These are phyloP conservation scores for Hemiscyllium ocellatum DNA, from an alignment of 2,113 vertebrate genomes.

Conservation along the genomic window DNA sequence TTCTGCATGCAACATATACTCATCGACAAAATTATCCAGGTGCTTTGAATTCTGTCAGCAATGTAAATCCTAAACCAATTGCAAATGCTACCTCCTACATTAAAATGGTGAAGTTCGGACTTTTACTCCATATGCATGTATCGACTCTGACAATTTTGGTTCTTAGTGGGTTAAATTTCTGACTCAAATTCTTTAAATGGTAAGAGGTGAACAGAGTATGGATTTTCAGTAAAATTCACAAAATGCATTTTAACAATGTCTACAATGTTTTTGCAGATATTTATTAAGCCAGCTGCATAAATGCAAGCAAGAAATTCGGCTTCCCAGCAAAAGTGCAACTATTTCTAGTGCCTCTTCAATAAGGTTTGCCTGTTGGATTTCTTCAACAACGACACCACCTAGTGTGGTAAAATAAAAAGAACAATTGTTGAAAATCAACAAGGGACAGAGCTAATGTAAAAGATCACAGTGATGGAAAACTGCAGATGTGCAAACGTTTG, in stretches of 20 bases:
- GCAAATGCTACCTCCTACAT: not conserved
- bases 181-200: not conserved
- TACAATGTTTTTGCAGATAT: slow-evolving; percentile 16
- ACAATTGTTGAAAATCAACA: not conserved
- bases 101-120: not conserved
- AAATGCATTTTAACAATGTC: not conserved
- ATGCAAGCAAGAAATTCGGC: not conserved
- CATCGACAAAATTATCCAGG: not conserved
- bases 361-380: not conserved
- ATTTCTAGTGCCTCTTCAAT: not conserved
- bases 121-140: not conserved
- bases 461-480: not conserved
- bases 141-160: not conserved
- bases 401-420: slow-evolving; percentile 1
- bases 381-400: not conserved
- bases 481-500: not conserved
- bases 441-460: not conserved
- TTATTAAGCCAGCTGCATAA: slow-evolving; percentile 27
- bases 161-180: not conserved
- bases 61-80: not conserved
- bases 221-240: not conserved
- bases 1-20: not conserved
- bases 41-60: not conserved
- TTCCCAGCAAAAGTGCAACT: not conserved
- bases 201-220: not conserved